Percentiles rank a stretch among this genome's conserved stretches.
Conservation (phyloP, 2,797 vertebrate genomes). For the Phylloscopus collybita region DNA sequence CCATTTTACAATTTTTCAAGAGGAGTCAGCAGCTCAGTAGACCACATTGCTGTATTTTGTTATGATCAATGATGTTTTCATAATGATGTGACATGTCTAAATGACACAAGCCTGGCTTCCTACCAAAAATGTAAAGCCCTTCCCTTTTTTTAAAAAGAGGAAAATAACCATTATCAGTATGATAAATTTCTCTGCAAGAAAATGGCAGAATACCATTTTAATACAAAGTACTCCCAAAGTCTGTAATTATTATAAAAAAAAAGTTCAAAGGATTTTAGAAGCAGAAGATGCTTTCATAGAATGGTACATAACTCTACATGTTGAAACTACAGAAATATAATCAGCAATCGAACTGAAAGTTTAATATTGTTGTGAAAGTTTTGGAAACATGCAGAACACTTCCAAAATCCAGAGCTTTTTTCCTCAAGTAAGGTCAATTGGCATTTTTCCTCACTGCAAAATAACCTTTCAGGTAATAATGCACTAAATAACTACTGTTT, state of each 20-base stretch:
- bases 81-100: slow-evolving; percentile 62
- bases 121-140: slow-evolving; percentile 66
- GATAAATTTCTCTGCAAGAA: slow-evolving; percentile 40
- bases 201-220: slow-evolving; percentile 51
- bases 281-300: slow-evolving; percentile 22
- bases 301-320: background rate
- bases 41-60: slow-evolving; percentile 63
- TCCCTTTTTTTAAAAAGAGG: background rate
- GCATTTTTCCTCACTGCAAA: background rate
- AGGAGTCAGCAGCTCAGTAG: slow-evolving; percentile 63
- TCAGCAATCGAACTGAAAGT: background rate
- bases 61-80: slow-evolving; percentile 72
- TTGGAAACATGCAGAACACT: background rate
- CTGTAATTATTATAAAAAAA: slow-evolving; percentile 29
- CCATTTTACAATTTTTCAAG: background rate
- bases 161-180: slow-evolving; percentile 35
- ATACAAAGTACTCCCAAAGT: slow-evolving; percentile 45
- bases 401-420: background rate
- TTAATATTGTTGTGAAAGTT: background rate
- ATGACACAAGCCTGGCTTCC: slow-evolving; percentile 70
- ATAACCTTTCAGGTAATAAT: background rate
- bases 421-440: background rate
- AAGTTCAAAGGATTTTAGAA: slow-evolving; percentile 30
- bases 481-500: background rate
- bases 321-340: background rate